phyloP scores from a whole-genome alignment of 2,797 vertebrate species.

The Spondyliosoma cantharus region DNA sequence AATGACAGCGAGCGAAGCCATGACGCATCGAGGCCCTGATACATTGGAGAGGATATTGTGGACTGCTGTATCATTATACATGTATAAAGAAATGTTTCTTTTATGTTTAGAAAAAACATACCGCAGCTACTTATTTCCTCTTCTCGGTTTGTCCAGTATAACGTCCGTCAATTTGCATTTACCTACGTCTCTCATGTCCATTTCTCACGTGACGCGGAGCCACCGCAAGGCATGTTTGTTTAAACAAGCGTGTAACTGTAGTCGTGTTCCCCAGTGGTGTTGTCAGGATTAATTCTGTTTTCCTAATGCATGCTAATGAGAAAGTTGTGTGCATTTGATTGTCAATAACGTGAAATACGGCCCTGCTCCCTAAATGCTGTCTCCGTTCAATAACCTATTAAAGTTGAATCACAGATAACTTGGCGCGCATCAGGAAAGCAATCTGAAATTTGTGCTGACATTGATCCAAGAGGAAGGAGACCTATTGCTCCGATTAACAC shows the following conservation, averaged over 20 bases:
- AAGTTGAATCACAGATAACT: conserved; percentile 90
- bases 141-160: conserved; percentile 28
- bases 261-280: conserved; percentile 71
- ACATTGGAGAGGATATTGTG: conserved; percentile 61
- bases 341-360: conserved; percentile 88
- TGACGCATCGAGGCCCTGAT: conserved; percentile 60
- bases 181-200: conserved; percentile 13
- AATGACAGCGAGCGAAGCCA: conserved; percentile 53
- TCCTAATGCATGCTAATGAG: conserved; percentile 88
- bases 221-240: conserved; percentile 64
- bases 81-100: conserved; percentile 54
- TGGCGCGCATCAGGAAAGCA: conserved; percentile 86
- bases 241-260: conserved; percentile 76
- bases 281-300: conserved; percentile 83
- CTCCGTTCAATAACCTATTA: conserved; percentile 90
- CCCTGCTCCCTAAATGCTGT: conserved; percentile 85
- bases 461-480: conserved; percentile 88
- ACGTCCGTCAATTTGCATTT: conserved; percentile 47
- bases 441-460: conserved; percentile 90
- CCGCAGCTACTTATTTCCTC: background rate
- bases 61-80: conserved; percentile 50
- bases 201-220: conserved; percentile 24
- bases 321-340: conserved; percentile 86
- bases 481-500: conserved; percentile 88
- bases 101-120: conserved; percentile 57